Evolutionary conservation across 2,888 invertebrate species (phyloP), one percentile per base, ranked within the genome.

Genomic region (Pachliopta kotzebuea): DNA sequence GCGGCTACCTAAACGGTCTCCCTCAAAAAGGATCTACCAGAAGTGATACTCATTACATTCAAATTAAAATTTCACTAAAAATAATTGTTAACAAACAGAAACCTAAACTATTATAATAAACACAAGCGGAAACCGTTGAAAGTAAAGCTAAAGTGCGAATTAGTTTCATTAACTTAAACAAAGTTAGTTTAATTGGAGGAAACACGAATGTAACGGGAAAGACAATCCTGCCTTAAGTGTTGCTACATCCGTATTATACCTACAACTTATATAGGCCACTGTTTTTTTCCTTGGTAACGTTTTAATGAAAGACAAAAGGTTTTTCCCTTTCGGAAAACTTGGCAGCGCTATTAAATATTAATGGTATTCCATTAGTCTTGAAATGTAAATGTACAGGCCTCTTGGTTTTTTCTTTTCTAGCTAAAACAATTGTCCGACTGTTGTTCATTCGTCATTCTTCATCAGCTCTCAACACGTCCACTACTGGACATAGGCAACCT

Each of bases 161-260:
- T 31, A 29, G 29, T 59, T 59, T 52, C 17, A 17, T 50, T 31
- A 50, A 52, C 29, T 59, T 50, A 29, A 49, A 50, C 29, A 42
- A 58, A 20, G 50, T 58, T 58, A 21, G 29, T 21, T 49, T 59
- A 59, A 52, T 52, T 59, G 50, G 52, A 8, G 50, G 50, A 59
- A 59, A 59, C 23, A 59, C 31, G 8, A 20, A 59, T 50, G 21
- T 59, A 24, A 21, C 20, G 20, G 21, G 31, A 14, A 58, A 29
- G 58, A 29, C 31, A 52, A 59, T 52, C 21, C 7, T 8, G 31
- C 21, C 17, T 59, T 52, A 29, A 59, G n/a, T 52, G 29, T n/a
- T 52, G 17, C 29, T 52, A 59, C 29, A 52, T 29, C 50, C 29
- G 17, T 45, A 26, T 52, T 6, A 18, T 9, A 17, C 26, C 11